Conservation (phyloP, 1,140 invertebrate genomes). For the Portunus trituberculatus region DNA sequence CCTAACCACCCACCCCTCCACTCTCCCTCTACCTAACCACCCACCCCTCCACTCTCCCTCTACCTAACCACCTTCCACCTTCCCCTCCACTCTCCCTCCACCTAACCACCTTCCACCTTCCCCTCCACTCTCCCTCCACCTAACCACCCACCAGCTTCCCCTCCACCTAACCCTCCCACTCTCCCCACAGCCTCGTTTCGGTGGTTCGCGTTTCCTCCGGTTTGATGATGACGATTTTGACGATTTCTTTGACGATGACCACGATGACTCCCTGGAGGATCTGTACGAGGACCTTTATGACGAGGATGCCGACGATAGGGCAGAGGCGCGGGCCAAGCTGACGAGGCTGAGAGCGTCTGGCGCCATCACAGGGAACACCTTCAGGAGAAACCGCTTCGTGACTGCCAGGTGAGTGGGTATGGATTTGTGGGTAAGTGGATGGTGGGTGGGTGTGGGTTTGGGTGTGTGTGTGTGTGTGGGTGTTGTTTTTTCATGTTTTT, state of each 20-base stretch:
- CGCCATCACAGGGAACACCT: constrained; percentile 60
- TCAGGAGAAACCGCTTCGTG: constrained; percentile 67
- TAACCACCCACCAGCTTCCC: not conserved
- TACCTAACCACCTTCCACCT: too few relatives aligned
- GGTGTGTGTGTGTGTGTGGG: too few relatives aligned
- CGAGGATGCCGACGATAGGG: constrained; percentile 63
- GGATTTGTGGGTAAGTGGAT: not conserved
- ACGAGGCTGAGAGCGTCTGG: constrained; percentile 66
- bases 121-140: too few relatives aligned
- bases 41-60: too few relatives aligned
- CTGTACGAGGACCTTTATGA: constrained; percentile 69
- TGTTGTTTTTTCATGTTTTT: too few relatives aligned
- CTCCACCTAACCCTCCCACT: not conserved
- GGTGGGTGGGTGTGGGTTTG: too few relatives aligned
- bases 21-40: too few relatives aligned
- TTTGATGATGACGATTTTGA: constrained; percentile 56
- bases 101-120: too few relatives aligned
- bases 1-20: too few relatives aligned
- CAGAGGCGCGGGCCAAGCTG: constrained; percentile 59
- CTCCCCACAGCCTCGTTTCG: not conserved
- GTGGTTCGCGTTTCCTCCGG: constrained; percentile 16
- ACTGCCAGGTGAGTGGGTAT: not conserved
- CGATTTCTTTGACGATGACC: constrained; percentile 58
- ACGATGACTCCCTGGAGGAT: constrained; percentile 63
- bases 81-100: too few relatives aligned